These are phyloP conservation scores for Hippoglossus hippoglossus DNA, from an alignment of 2,797 vertebrate species.

Conservation along the genomic window DNA sequence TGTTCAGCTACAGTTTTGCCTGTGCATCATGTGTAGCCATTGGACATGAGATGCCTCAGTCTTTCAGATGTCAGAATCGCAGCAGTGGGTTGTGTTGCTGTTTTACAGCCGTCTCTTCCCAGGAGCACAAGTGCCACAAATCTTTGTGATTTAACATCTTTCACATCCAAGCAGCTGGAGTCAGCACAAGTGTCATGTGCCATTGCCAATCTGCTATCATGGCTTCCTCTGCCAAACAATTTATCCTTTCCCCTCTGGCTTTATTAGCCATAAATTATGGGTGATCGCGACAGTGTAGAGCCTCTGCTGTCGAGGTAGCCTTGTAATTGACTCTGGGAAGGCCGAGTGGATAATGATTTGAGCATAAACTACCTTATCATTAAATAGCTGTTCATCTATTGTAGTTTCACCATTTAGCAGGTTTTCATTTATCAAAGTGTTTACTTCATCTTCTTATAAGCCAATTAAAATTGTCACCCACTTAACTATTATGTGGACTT, in stretches of 20 bases:
- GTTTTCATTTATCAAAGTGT: constrained; percentile 26
- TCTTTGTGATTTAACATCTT: constrained; percentile 82
- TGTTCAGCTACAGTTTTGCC: constrained; percentile 23
- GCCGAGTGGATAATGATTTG: constrained; percentile 72
- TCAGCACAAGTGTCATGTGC: constrained; percentile 84
- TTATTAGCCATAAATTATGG: constrained; percentile 84
- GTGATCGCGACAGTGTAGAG: constrained; percentile 62
- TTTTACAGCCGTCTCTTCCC: constrained; percentile 66
- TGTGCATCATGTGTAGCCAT: not conserved
- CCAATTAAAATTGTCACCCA: not conserved
- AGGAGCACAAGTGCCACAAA: constrained; percentile 76
- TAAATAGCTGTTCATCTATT: constrained; percentile 60
- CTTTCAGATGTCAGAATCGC: constrained; percentile 35
- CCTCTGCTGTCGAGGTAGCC: constrained; percentile 78
- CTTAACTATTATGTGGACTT: not conserved
- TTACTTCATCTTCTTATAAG: constrained; percentile 4
- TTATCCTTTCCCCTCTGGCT: constrained; percentile 73
- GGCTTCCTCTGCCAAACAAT: constrained; percentile 75
- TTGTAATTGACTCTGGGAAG: constrained; percentile 74
- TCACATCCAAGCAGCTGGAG: constrained; percentile 69
- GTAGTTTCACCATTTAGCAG: constrained; percentile 33
- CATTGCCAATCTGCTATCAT: constrained; percentile 79
- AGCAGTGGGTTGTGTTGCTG: constrained; percentile 41
- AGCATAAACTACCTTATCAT: constrained; percentile 65
- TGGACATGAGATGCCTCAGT: constrained; percentile 27